Evolutionary conservation across 2,888 invertebrate genomes (phyloP).

Genomic region (Nebria brevicollis): DNA sequence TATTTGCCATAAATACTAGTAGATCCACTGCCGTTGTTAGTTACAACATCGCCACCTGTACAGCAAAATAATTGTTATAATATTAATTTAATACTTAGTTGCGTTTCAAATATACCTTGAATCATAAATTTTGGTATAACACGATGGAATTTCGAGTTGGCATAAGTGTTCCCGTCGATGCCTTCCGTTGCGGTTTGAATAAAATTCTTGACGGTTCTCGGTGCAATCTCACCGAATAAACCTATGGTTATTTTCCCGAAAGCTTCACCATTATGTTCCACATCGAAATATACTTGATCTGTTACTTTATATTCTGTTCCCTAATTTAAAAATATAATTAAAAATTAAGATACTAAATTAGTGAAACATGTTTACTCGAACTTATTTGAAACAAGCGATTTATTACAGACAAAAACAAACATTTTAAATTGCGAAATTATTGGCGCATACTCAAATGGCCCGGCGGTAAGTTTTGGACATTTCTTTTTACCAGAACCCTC

Average conservation of each 20-base stretch:
- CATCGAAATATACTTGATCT: conserved; percentile 84
- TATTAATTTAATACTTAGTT: not conserved
- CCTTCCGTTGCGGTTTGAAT: conserved; percentile 81
- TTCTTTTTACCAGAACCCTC: no score
- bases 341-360: not conserved
- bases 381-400: no score
- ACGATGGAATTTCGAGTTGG: conserved; percentile 83
- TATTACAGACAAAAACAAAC: no score
- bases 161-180: conserved; percentile 79
- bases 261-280: conserved; percentile 76
- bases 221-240: conserved; percentile 87
- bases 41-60: conserved; percentile 84
- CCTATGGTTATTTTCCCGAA: conserved; percentile 85
- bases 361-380: no score
- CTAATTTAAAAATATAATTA: conserved; percentile 59
- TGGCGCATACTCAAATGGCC: no score
- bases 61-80: not conserved
- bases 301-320: conserved; percentile 76
- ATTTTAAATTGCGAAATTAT: no score
- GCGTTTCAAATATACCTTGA: conserved; percentile 72
- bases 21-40: conserved; percentile 84
- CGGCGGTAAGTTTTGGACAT: no score
- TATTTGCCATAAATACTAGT: conserved; percentile 86
- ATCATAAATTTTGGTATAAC: conserved; percentile 91
- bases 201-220: conserved; percentile 89